Evolutionary conservation across 2,888 invertebrate species (phyloP).

Genomic region (Platycheirus rosarum): DNA sequence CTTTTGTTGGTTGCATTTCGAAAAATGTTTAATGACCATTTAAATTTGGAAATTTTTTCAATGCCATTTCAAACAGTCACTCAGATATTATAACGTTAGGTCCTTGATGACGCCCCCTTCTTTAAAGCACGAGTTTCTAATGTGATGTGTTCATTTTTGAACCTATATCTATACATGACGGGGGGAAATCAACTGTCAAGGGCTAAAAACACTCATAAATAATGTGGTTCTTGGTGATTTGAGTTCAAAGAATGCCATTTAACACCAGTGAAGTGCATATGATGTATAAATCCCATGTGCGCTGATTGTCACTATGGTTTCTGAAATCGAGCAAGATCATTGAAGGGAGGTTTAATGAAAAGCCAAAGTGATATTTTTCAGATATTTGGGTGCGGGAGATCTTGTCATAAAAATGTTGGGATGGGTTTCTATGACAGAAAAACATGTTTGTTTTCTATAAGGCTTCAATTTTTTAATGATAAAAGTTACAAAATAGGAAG

Average conservation of each 20-base stretch:
- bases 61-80: conserved; percentile 54
- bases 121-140: conserved; percentile 24
- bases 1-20: conserved; percentile 47
- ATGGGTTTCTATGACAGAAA: too few species aligned
- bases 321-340: too few species aligned
- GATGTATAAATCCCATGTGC: conserved; percentile 64
- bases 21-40: conserved; percentile 73
- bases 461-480: too few species aligned
- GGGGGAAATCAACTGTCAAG: conserved; percentile 54
- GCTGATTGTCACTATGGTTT: conserved; percentile 48
- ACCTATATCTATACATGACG: conserved; percentile 42
- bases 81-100: conserved; percentile 47
- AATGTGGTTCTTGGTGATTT: conserved; percentile 60
- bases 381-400: too few species aligned
- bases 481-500: too few species aligned
- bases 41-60: conserved; percentile 73
- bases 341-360: too few species aligned
- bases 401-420: too few species aligned
- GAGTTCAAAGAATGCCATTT: conserved; percentile 66
- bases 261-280: conserved; percentile 69
- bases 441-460: too few species aligned
- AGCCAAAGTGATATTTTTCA: too few species aligned
- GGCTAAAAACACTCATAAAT: conserved; percentile 74
- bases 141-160: conserved; percentile 67
- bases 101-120: conserved; percentile 39